Evolutionary conservation across 2,797 vertebrate genomes (phyloP), one percentile per base, ranked within the genome.

Genomic region (Morus bassanus): DNA sequence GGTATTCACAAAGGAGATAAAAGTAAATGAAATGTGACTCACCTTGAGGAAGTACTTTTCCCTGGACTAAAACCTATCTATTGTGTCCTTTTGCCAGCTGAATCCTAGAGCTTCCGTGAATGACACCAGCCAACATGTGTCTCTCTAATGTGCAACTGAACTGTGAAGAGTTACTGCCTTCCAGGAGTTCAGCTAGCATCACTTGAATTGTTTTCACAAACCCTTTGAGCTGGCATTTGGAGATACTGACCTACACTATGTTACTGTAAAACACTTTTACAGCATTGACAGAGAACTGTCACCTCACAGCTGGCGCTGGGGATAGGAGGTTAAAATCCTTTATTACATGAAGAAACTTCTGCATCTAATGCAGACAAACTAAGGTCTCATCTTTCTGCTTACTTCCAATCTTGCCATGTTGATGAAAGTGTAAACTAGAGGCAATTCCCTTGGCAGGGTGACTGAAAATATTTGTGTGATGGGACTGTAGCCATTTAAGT

Each of bases 151-250:
- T 74, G 43, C 41, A 53, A 23, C 50, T 73, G 75, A 78, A 85
- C 59, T 79, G 54, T 68, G 54, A 91, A 60, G 77, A 73, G 39
- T 72, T 33, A 18, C 18, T 68, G 48, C 64, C 53, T 93, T 95
- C 69, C 46, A 13, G 86, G 57, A 81, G 51, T 80, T 88, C 91
- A 82, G 68, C 28, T 74, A 64, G 45, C 76, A 60, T 84, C 46
- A 54, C 70, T 81, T 73, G 69, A 77, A 82, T 83, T 89, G 67
- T 75, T 96, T 96, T 76, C 69, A 48, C 91, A 95, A 97, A 74
- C 56, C 23, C 73, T 90, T 61, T 88, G 68, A 88, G 85, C 85
- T 74, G 83, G 48, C 24, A 21, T 60, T 89, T 75, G 80, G 60
- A 56, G 30, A 65, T 95, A 68, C 69, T 85, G 88, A 77, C 84